Evolutionary conservation across 2,797 vertebrate species (phyloP).

Genomic region (Prunella strophiata): DNA sequence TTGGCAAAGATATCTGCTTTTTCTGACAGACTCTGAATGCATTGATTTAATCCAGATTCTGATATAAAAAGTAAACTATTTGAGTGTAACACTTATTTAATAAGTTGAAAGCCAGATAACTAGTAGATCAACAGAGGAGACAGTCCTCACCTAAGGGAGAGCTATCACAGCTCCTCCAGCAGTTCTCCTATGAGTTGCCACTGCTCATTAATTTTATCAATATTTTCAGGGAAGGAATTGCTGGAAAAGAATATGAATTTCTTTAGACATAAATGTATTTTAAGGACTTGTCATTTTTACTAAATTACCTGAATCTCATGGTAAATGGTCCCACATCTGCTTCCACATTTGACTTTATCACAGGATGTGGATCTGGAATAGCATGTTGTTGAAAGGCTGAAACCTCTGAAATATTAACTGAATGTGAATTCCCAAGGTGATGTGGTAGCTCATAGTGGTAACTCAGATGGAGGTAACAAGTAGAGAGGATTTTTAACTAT

Average conservation of each 20-base stretch:
- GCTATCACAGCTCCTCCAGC: neutral
- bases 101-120: neutral
- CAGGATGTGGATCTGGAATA: neutral
- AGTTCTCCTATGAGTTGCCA: neutral
- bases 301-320: neutral
- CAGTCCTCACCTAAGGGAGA: neutral
- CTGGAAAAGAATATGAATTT: neutral
- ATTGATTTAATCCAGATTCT: constrained; percentile 18
- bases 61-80: neutral
- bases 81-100: neutral
- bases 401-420: neutral
- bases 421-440: neutral
- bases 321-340: neutral
- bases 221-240: neutral
- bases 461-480: neutral
- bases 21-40: neutral
- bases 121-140: neutral
- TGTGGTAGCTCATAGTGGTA: neutral
- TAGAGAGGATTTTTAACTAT: neutral
- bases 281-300: neutral
- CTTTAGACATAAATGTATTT: neutral
- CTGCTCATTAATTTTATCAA: neutral
- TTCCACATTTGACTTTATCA: neutral
- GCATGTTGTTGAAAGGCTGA: neutral
- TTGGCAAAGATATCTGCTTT: neutral